A percentile compares a stretch with the other conserved stretches of the same genome.
Evolutionary conservation across 1,140 invertebrate species (phyloP).

Genomic region (Contarinia nasturtii): DNA sequence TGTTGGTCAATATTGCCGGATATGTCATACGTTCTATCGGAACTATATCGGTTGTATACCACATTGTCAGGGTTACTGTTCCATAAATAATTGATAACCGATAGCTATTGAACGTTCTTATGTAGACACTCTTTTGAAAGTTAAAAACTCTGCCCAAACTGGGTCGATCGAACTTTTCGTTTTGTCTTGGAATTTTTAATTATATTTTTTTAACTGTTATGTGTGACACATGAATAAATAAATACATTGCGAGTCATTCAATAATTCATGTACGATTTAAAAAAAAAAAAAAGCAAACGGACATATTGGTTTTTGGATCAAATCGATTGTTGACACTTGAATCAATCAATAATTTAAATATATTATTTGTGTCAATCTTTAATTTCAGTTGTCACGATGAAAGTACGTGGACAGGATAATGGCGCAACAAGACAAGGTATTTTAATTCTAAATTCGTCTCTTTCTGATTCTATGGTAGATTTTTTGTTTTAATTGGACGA

Average conservation of each 20-base stretch:
- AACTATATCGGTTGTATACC: too few species aligned
- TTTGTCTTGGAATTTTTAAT: too few species aligned
- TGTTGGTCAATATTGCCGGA: too few species aligned
- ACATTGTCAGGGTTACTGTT: too few species aligned
- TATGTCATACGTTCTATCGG: too few species aligned
- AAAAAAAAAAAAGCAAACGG: not conserved
- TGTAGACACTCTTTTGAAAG: too few species aligned
- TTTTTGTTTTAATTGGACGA: not conserved
- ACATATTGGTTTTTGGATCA: not conserved
- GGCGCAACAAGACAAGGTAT: not conserved
- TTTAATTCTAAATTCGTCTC: not conserved
- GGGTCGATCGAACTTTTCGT: too few species aligned
- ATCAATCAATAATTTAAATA: not conserved
- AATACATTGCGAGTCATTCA: not conserved
- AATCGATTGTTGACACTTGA: not conserved
- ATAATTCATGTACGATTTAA: not conserved
- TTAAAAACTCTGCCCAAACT: too few species aligned
- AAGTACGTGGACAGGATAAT: not conserved
- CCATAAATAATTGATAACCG: too few species aligned
- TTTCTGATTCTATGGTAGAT: not conserved
- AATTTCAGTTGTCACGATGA: not conserved
- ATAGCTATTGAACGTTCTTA: too few species aligned
- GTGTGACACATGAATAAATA: not conserved
- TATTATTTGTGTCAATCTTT: not conserved
- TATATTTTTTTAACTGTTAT: too few species aligned